Evolutionary conservation across 2,113 vertebrate genomes (phyloP), one percentile per base, ranked within the genome.

Genomic region (Oncorhynchus keta): DNA sequence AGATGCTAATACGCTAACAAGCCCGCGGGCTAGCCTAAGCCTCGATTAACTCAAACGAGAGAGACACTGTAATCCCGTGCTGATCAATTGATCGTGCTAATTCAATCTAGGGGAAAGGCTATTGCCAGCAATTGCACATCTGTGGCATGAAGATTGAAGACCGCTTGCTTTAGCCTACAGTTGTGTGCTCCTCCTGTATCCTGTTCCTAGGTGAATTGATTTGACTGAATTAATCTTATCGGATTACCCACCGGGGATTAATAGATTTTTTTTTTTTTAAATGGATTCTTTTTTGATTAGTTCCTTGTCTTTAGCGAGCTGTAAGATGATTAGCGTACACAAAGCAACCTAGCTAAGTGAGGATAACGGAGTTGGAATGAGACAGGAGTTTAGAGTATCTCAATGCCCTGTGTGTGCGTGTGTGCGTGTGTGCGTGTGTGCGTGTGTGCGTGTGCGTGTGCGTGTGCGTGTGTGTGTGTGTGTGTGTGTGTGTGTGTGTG

Each of bases 251-350:
- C 85, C 77, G 81, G 76, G 74, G 70, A 77, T 85, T 91, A 91
- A 92, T 90, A 89, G 82, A 89, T 89, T 89, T 89, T 35, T 35
- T 35, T 32, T 89, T 89, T 89, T 35, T 35, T 35, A n/a, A n/a
- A 88, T 88, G 87, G 85, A 90, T 90, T 87, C 76, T 82, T 90
- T 55, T 88, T 90, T 88, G 84, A 92, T 91, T 87, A 84, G 88
- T 86, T 90, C 87, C 82, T 88, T 79, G 49, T 74, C 28, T 86
- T 89, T 84, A 81, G 81, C 77, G 78, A 80, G 51, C 2, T 32
- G 84, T 87, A 90, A 84, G 84, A 83, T 87, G 85, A 87, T 90
- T 85, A 88, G 75, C 20, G 59, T 30, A 49, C 62, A 39, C 1
- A 2, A 65, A 51, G 1, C 73, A 68, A 16, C 45, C 30, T 48